These are phyloP conservation scores for Vidua macroura DNA, from an alignment of 2,113 vertebrate species.

Conservation along the genomic window DNA sequence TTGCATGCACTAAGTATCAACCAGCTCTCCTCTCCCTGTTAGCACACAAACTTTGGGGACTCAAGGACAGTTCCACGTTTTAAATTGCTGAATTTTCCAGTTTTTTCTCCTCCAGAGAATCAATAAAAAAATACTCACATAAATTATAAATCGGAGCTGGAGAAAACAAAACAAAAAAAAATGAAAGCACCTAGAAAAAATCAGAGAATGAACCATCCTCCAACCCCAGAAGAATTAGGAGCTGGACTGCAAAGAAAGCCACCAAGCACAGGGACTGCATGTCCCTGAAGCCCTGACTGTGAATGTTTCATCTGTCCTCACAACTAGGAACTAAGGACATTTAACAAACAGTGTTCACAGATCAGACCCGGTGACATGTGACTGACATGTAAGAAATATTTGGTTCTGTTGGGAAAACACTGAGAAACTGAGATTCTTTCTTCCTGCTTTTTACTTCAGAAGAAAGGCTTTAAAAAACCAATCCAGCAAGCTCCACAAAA, in stretches of 20 bases:
- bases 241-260: background rate
- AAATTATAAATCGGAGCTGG: constrained; percentile 27
- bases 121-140: background rate
- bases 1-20: background rate
- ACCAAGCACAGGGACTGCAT: background rate
- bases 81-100: background rate
- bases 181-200: background rate
- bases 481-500: background rate
- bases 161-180: background rate
- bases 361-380: background rate
- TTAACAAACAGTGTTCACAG: background rate
- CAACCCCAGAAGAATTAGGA: background rate
- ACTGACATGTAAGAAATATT: background rate
- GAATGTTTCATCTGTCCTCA: background rate
- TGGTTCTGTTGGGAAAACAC: background rate
- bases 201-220: background rate
- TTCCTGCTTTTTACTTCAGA: background rate
- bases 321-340: background rate
- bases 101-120: background rate
- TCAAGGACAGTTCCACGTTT: background rate
- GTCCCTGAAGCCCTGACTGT: background rate
- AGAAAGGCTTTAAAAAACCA: background rate
- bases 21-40: background rate
- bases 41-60: background rate
- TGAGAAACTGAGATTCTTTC: background rate